Evolutionary conservation across 30 jellyfish, hydroid and myxozoan genomes (phyloP).

Genomic region (Aurelia aurita complex sp. Pacific): DNA sequence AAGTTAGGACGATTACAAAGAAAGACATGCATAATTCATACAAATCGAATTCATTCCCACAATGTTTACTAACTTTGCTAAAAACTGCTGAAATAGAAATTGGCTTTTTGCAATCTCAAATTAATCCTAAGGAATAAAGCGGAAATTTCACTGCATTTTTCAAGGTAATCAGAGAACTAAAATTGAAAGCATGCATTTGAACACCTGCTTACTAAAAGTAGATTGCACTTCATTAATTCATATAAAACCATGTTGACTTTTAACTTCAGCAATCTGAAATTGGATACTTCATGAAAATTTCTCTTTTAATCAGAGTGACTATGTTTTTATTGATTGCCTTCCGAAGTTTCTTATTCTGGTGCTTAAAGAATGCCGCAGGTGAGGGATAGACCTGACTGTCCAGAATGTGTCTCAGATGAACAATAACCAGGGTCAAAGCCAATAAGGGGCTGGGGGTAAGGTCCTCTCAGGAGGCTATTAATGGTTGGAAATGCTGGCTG

Average conservation of each 20-base stretch:
- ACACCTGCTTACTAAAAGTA: background rate
- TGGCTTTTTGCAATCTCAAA: slow-evolving; percentile 32
- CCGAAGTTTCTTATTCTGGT: no score
- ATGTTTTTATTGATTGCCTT: no score
- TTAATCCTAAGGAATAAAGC: slow-evolving; percentile 4
- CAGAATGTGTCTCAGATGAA: no score
- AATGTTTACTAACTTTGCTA: slow-evolving; percentile 11
- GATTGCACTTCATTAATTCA: background rate
- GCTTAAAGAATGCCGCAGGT: no score
- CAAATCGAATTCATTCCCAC: slow-evolving; percentile 2
- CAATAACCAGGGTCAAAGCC: no score
- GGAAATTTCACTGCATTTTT: slow-evolving; percentile 6
- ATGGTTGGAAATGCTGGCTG: no score
- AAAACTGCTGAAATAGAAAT: slow-evolving; percentile 34
- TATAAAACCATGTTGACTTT: background rate
- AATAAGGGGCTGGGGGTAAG: no score
- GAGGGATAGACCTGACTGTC: no score
- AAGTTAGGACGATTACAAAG: slow-evolving; percentile 9
- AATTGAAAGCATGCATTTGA: slow-evolving; percentile 13
- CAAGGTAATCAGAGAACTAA: slow-evolving; percentile 5
- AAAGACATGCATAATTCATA: slow-evolving; percentile 31
- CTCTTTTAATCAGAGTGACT: no score
- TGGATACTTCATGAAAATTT: no score
- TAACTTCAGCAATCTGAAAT: no score
- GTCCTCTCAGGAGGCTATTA: no score